Base-by-base conservation (phyloP, 1,140 invertebrate genomes). In the Hyles vespertilio region DNA sequence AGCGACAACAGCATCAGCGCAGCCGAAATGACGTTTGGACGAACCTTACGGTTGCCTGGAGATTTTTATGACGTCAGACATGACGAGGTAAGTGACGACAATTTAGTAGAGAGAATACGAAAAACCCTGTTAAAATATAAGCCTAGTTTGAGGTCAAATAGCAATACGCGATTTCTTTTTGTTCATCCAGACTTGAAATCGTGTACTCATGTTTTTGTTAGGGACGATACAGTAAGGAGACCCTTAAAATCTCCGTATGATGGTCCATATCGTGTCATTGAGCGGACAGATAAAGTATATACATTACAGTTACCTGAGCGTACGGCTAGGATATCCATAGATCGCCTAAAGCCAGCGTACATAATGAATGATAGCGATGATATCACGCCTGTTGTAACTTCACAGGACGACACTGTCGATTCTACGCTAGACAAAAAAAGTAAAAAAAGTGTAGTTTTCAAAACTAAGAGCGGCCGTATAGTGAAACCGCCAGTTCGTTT, bases 1-100 rank as follows among this genome's bases (percentile, higher is more conserved):
- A 45, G 48, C 10, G 58, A 63, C 12, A 58, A 67, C 3, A 67
- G 70, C 54, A 7, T 70, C 5, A 65, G 59, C 47, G 46, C 77
- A 10, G 61, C 76, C 0, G 65, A 53, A 65, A 47, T 60, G 51
- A 40, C 46, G 2, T 61, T 57, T 32, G 63, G 57, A 7, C 8
- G 12, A 12, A 45, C 45, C 48, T 45, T 65, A 44, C 48, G 59
- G 3, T 33, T 65, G 9, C 63, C 63, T n/a, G 52, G 36, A 34
- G 58, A 65, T 44, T 61, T 61, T 65, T 36, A 57, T 59, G 36
- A 36, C 33, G 7, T 3, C 50, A 32, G 9, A 44, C 12, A 46
- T 10, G 6, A 47, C 8, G 10, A 34, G 3, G 7, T 12, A 22
- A 11, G 47, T 22, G 32, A 46, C 5, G 10, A 51, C 5, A 53